A percentile compares a stretch with the other conserved stretches of the same genome.
Conservation (phyloP, 2,797 vertebrate species). For the Hoplostethus atlanticus region DNA sequence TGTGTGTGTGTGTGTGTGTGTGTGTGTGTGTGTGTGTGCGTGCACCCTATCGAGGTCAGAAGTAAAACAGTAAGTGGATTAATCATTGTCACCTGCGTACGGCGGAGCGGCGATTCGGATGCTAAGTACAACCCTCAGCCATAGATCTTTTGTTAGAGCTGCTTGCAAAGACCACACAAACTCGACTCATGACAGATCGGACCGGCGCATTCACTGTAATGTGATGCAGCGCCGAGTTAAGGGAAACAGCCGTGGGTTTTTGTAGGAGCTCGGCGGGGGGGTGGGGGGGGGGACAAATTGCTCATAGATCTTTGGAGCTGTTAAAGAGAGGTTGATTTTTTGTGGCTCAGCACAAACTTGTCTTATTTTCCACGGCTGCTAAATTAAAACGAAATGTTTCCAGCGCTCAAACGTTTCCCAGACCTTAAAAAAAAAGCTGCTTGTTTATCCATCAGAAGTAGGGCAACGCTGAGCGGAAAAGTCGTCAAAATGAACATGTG, state of each 20-base stretch:
- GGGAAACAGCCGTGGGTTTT: slow-evolving; percentile 39
- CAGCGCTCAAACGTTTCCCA: slow-evolving; percentile 5
- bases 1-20: slow-evolving; percentile 24
- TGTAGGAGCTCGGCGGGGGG: slow-evolving; percentile 14
- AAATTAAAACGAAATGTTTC: slow-evolving; percentile 16
- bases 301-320: slow-evolving; percentile 56
- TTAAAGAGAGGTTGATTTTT: slow-evolving; percentile 28
- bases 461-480: not conserved
- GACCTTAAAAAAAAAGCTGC: not conserved
- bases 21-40: slow-evolving; percentile 29
- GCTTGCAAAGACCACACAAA: slow-evolving; percentile 47
- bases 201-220: slow-evolving; percentile 57
- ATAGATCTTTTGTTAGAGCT: slow-evolving; percentile 49
- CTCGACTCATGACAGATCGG: slow-evolving; percentile 58
- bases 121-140: slow-evolving; percentile 33
- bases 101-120: slow-evolving; percentile 19
- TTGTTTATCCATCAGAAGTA: slow-evolving; percentile 21
- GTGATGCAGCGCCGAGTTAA: slow-evolving; percentile 56
- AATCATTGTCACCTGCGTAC: slow-evolving; percentile 53
- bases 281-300: slow-evolving; percentile 22
- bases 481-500: too few relatives aligned
- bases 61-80: slow-evolving; percentile 53
- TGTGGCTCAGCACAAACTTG: slow-evolving; percentile 26
- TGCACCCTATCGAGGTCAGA: slow-evolving; percentile 37
- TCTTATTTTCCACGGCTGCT: slow-evolving; percentile 1